Percentiles rank a stretch among this genome's conserved stretches.
Evolutionary conservation across 2,113 vertebrate genomes (phyloP).

Genomic region (Gobius niger): DNA sequence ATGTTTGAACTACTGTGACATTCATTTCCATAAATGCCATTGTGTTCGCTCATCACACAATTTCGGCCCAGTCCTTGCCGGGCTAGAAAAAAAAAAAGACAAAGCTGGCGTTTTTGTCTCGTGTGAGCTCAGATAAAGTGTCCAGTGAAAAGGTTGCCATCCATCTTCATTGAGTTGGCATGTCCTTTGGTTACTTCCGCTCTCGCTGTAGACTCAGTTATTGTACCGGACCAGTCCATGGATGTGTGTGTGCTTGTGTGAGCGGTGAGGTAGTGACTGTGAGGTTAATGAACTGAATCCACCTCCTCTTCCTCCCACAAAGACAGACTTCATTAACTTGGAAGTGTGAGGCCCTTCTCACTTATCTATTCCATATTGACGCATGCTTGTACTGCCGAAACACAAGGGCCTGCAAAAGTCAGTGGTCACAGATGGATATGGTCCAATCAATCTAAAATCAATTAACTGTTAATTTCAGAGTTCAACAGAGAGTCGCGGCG

Average conservation of each 20-base stretch:
- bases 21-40: constrained; percentile 69
- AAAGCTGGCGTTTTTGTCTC: constrained; percentile 57
- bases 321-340: constrained; percentile 11
- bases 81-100: constrained; percentile 40
- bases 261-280: constrained; percentile 21
- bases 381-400: background rate
- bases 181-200: constrained; percentile 62
- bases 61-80: constrained; percentile 41
- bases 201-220: constrained; percentile 54
- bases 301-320: constrained; percentile 5
- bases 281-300: constrained; percentile 63
- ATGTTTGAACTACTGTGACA: constrained; percentile 30
- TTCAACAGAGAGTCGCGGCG: background rate
- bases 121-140: constrained; percentile 65
- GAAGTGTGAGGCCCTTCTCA: background rate
- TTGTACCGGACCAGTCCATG: constrained; percentile 27
- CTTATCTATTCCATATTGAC: background rate
- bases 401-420: background rate
- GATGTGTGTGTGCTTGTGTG: constrained; percentile 16
- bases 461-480: background rate
- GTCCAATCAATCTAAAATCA: background rate
- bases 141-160: constrained; percentile 71
- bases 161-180: constrained; percentile 73
- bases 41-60: constrained; percentile 50
- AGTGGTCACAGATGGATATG: background rate